Evolutionary conservation across 2,888 invertebrate species (phyloP), one percentile per base, ranked within the genome.

Genomic region (Schizaphis graminum): DNA sequence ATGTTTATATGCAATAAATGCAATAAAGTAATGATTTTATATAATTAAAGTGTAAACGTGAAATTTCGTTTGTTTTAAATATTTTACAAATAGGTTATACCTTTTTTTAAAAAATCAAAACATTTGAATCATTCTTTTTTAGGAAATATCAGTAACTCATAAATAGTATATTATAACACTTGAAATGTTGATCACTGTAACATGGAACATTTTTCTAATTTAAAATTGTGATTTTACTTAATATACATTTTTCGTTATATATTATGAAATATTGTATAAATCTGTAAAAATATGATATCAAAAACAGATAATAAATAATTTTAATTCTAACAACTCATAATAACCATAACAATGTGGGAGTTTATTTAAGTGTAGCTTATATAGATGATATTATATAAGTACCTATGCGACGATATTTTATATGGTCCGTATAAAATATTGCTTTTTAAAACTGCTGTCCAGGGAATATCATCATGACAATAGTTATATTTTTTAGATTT

Each of bases 401-500:
- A 77, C 21, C 24, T 89, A 61, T 89, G n/a, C 11, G 91, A 44
- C 49, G 57, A 57, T 84, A 91, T 91, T 53, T 90, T 91, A 67
- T 67, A 92, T 28, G 92, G 21, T 53, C 21, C 87, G 41, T 28
- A 86, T 92, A 41, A 92, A 67, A 92, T 67, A 67, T 92, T 87
- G 67, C 86, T 35, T 92, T 87, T 88, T 92, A 88, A 92, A 87
- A 92, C 67, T 92, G 67, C 61, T 49, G 61, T 53, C 49, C 41
- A 13, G 92, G 92, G 92, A 92, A 86, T 92, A 92, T 87, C 49
- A 49, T 67, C 47, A 92, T 91, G 85, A 92, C 87, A 92, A 87
- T 49, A 92, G 67, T 92, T 67, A 67, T 41, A 67, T 67, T 92
- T 92, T 77, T 92, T 88, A 88, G 92, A 92, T 88, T 92, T 87